phyloP scores from a whole-genome alignment of 2,888 invertebrate species.

The Rotaria socialis region DNA sequence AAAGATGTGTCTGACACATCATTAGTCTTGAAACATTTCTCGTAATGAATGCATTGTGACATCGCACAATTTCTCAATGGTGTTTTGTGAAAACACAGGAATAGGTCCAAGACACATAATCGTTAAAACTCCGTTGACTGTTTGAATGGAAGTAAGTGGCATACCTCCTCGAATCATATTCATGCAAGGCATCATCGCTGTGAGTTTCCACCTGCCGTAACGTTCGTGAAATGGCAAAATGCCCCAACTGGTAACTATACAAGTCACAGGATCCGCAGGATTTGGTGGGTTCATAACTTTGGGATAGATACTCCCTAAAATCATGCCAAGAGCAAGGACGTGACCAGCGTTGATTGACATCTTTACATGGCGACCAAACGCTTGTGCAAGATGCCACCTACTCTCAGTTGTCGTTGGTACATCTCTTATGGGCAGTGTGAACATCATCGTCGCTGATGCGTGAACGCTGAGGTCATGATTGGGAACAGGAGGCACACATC shows the following conservation, averaged over 20 bases:
- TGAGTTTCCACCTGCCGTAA: background rate
- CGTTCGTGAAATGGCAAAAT: background rate
- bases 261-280: background rate
- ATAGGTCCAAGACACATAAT: background rate
- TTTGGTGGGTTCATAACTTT: background rate
- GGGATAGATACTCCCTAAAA: background rate
- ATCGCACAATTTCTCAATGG: background rate
- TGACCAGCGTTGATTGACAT: background rate
- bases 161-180: background rate
- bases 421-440: background rate
- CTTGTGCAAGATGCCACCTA: background rate
- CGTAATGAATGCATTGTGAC: background rate
- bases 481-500: background rate
- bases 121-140: background rate
- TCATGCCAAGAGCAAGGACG: background rate
- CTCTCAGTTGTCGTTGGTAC: background rate
- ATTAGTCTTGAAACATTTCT: background rate
- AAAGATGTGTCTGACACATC: too few species aligned
- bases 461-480: background rate
- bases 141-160: background rate
- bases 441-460: background rate
- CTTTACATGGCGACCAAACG: background rate
- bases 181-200: background rate
- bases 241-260: background rate
- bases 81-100: background rate